Conservation (phyloP, 2,888 invertebrate genomes). For the Meiosimyza platycephala region DNA sequence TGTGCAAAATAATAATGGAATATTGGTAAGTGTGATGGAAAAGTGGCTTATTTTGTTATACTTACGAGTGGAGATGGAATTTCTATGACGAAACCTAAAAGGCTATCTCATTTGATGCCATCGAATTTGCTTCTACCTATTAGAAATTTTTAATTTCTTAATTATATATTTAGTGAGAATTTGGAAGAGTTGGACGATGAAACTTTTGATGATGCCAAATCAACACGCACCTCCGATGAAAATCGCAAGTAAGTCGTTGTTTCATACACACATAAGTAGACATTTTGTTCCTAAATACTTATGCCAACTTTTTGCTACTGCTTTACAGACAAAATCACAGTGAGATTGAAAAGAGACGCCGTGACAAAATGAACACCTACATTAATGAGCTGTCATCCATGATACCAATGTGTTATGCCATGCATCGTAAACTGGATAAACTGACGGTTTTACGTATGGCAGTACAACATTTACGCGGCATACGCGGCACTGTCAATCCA, state of each 20-base stretch:
- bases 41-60: too few relatives aligned
- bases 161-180: constrained; percentile 51
- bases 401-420: constrained; percentile 94
- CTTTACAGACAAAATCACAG: constrained; percentile 88
- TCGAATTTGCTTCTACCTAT: too few relatives aligned
- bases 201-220: constrained; percentile 76
- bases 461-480: constrained; percentile 89
- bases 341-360: constrained; percentile 92
- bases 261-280: too few relatives aligned
- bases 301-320: background rate
- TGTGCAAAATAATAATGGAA: constrained; percentile 8
- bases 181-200: constrained; percentile 74
- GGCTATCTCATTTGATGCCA: too few relatives aligned
- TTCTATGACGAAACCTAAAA: too few relatives aligned
- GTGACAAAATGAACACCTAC: constrained; percentile 97
- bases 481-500: constrained; percentile 78
- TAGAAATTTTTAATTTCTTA: background rate
- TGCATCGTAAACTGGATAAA: constrained; percentile 94
- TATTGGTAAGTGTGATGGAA: constrained; percentile 16
- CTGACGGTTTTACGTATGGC: constrained; percentile 91
- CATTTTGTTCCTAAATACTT: background rate
- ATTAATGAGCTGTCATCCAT: constrained; percentile 89
- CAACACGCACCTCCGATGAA: constrained; percentile 75
- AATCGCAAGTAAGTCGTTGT: constrained; percentile 73
- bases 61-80: too few relatives aligned